A percentile compares a stretch with the other conserved stretches of the same genome.
These are phyloP conservation scores for Arctopsyche grandis DNA, from an alignment of 1,140 invertebrate species.

Conservation along the genomic window DNA sequence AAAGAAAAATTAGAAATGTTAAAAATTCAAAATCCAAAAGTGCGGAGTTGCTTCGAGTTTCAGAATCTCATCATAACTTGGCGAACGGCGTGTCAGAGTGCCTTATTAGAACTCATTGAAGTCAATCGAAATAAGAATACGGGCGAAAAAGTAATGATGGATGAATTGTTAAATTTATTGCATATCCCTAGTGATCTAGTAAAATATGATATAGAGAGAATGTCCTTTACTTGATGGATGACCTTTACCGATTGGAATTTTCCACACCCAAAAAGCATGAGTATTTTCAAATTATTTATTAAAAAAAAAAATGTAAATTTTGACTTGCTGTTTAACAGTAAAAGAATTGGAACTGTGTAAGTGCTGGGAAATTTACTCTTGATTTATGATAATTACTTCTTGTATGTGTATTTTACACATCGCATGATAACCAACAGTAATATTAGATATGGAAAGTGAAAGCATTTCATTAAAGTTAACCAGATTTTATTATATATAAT, in stretches of 20 bases:
- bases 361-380: too few relatives aligned
- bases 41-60: not conserved
- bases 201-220: slow-evolving; percentile 24
- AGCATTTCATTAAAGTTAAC: too few relatives aligned
- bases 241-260: not conserved
- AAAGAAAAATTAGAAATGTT: not conserved
- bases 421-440: too few relatives aligned
- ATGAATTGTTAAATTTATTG: slow-evolving; percentile 12
- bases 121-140: not conserved
- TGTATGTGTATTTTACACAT: too few relatives aligned
- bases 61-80: not conserved
- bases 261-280: too few relatives aligned
- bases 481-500: too few relatives aligned
- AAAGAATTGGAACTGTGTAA: not conserved
- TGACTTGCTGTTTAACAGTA: not conserved
- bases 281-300: not conserved
- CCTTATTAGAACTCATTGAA: slow-evolving; percentile 15
- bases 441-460: too few relatives aligned
- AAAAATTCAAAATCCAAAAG: slow-evolving; percentile 23
- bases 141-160: slow-evolving; percentile 23
- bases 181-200: slow-evolving; percentile 25
- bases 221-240: not conserved
- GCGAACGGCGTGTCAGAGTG: slow-evolving; percentile 24
- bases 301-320: not conserved
- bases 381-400: too few relatives aligned